phyloP scores from a whole-genome alignment of 2,888 invertebrate genomes.

The Cataglyphis albicans region DNA sequence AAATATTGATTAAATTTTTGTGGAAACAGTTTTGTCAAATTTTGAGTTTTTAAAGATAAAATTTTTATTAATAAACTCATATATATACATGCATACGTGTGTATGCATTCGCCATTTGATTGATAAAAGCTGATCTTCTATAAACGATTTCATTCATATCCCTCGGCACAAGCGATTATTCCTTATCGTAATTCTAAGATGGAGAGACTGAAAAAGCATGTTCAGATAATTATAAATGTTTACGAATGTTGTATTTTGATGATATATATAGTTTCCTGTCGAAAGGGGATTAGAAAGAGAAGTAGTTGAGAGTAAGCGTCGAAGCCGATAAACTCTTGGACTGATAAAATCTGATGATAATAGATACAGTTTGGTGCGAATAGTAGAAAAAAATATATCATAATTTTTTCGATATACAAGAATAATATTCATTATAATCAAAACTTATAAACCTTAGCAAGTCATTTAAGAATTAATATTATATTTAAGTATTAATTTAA shows the following conservation, averaged over 20 bases:
- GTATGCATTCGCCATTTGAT: background rate
- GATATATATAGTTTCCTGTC: conserved; percentile 1
- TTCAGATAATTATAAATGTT: conserved; percentile 41
- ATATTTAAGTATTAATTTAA: conserved; percentile 4
- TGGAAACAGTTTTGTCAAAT: background rate
- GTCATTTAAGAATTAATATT: background rate
- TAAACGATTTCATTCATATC: conserved; percentile 62
- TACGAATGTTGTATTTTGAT: conserved; percentile 12
- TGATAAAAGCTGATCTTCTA: conserved; percentile 51
- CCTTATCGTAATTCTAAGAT: conserved; percentile 64
- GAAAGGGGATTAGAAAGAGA: conserved; percentile 51
- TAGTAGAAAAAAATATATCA: conserved; percentile 10
- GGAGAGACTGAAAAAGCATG: conserved; percentile 8
- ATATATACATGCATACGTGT: background rate
- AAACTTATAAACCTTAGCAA: background rate
- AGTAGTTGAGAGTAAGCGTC: conserved; percentile 62
- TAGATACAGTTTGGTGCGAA: conserved; percentile 67
- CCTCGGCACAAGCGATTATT: conserved; percentile 25
- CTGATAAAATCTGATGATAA: conserved; percentile 61
- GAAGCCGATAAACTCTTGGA: conserved; percentile 73
- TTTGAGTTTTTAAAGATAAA: background rate
- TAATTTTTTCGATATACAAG: background rate
- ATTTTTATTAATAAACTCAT: conserved; percentile 21
- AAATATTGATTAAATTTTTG: background rate
- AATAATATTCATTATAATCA: conserved; percentile 15